Base-by-base conservation (phyloP, 2,797 vertebrate species). In the Eulemur coronatus region DNA sequence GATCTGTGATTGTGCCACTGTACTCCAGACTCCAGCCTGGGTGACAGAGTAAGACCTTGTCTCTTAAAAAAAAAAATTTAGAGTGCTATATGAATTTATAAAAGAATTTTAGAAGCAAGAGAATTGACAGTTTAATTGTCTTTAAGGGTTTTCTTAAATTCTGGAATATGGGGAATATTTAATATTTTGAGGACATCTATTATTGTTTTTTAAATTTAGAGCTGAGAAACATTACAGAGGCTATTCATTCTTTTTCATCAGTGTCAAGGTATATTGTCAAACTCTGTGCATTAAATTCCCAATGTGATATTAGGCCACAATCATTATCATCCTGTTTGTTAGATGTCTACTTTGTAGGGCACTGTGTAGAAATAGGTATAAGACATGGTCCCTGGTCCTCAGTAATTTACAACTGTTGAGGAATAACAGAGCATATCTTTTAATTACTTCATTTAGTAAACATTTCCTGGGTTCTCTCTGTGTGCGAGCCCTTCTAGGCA, bases 141-240 rank as follows among this genome's bases (percentile, higher is more conserved):
- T 81, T 86, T 70, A 81, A 69, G 61, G 28, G 8, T 89, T 94
- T 78, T 88, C 41, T 79, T 55, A 52, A n/a, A 89, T 41, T 89
- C 67, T 81, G 38, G n/a, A 70, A 78, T 76, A 50, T 28, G 73
- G n/a, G 38, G 43, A 89, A 57, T 57, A 35, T 88, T 84, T 80
- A 61, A 46, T 92, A 35, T 92, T 96, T 81, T 86, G 73, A 94
- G 9, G 35, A 73, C 57, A 79, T 18, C 20, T 73, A 11, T 93
- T 72, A 75, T 55, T 82, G 57, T 72, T 57, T 91, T 79, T 84
- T 79, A 84, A 91, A 87, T 59, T 84, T 80, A 81, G 30, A 81
- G 46, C 57, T 96, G 86, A 86, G 46, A 92, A 70, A 75, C 7
- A 85, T 85, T 48, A 72, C 33, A n/a, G 55, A 84, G 38, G 24